These are phyloP conservation scores for Lepidocolaptes lacrymiger DNA, from an alignment of 2,797 vertebrate species.

Conservation along the genomic window DNA sequence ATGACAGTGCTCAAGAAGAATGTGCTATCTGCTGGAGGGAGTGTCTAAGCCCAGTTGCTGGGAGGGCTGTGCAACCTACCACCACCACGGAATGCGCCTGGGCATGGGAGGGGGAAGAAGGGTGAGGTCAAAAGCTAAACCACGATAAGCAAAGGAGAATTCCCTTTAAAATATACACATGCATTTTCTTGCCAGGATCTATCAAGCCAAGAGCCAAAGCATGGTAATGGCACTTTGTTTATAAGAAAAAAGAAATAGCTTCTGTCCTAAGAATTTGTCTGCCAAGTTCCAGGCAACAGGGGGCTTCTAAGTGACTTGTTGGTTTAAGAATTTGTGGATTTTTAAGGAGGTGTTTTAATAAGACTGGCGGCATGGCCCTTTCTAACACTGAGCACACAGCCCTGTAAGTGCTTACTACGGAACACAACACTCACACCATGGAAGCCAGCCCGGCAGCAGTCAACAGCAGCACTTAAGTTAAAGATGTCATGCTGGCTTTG, in stretches of 20 bases:
- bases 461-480: background rate
- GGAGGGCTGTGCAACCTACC: background rate
- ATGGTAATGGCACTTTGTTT: constrained; percentile 34
- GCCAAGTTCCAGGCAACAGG: background rate
- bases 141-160: constrained; percentile 47
- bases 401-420: background rate
- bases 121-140: constrained; percentile 54
- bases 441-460: background rate
- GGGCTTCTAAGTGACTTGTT: background rate
- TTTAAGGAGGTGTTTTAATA: constrained; percentile 26
- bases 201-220: constrained; percentile 39
- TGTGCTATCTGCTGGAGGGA: constrained; percentile 23
- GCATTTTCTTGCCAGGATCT: constrained; percentile 31
- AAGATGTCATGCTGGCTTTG: background rate
- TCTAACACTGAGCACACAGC: background rate
- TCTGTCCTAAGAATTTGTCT: constrained; percentile 10
- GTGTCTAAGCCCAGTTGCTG: background rate
- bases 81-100: background rate
- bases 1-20: constrained; percentile 42
- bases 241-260: background rate
- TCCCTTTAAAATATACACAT: constrained; percentile 27
- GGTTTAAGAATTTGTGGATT: constrained; percentile 16
- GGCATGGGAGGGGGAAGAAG: background rate
- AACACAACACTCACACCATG: background rate
- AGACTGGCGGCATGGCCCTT: background rate